These are phyloP conservation scores for Trachemys scripta DNA, from an alignment of 2,113 vertebrate species.

Conservation along the genomic window DNA sequence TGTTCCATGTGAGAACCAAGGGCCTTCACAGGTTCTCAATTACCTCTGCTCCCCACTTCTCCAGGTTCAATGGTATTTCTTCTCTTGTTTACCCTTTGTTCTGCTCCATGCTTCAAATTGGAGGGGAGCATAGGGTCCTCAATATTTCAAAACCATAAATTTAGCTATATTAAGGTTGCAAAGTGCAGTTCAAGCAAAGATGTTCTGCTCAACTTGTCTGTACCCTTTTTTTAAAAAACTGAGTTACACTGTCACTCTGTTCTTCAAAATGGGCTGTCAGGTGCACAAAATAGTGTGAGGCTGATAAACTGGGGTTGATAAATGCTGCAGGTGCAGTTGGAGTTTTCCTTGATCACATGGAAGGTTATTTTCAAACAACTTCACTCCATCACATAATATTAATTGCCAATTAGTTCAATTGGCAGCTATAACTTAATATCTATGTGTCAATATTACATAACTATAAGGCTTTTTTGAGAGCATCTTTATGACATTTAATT, in stretches of 20 bases:
- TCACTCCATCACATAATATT: not conserved
- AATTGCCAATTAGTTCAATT: not conserved
- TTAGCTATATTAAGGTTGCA: not conserved
- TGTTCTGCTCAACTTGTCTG: rapidly evolving
- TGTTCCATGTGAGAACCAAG: not conserved
- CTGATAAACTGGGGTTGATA: not conserved
- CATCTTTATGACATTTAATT: not conserved
- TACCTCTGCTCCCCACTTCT: not conserved
- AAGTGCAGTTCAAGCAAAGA: not conserved
- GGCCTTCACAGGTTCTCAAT: not conserved
- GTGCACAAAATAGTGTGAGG: not conserved
- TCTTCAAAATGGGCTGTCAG: not conserved
- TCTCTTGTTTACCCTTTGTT: not conserved
- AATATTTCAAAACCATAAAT: not conserved
- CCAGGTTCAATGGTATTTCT: not conserved
- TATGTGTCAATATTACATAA: not conserved
- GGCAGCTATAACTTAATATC: not conserved
- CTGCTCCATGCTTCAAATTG: not conserved
- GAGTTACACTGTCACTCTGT: not conserved
- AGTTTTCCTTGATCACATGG: not conserved
- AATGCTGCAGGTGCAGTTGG: not conserved
- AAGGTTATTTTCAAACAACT: not conserved
- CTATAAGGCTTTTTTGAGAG: not conserved
- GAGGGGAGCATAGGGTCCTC: not conserved
- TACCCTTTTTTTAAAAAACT: not conserved